phyloP scores from a whole-genome alignment of 2,797 vertebrate genomes.

The Todus mexicanus region DNA sequence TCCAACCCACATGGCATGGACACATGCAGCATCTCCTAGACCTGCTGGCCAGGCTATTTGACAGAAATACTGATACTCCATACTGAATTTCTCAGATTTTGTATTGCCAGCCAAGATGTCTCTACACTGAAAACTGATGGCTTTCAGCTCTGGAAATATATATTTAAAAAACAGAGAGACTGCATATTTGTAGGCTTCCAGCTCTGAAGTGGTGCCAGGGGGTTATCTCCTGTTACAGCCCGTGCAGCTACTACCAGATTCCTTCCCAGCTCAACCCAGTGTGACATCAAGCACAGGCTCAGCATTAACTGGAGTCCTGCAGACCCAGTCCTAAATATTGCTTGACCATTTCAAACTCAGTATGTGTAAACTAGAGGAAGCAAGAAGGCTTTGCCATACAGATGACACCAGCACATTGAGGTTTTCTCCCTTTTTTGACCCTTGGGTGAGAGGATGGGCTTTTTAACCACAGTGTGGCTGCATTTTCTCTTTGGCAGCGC shows the following conservation, averaged over 20 bases:
- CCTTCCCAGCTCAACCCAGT: background rate
- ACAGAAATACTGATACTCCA: fast-evolving
- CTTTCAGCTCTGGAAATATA: background rate
- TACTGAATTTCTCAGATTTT: background rate
- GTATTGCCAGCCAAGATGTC: background rate
- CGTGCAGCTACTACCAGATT: fast-evolving
- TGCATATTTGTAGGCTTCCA: background rate
- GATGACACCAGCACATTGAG: background rate
- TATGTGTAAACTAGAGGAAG: background rate
- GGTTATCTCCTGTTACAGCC: background rate
- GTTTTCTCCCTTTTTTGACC: background rate
- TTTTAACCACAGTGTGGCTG: background rate
- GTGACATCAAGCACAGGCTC: background rate
- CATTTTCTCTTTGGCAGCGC: background rate
- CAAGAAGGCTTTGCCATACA: background rate
- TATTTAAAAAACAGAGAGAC: background rate
- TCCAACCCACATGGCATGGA: background rate
- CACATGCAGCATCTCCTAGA: background rate
- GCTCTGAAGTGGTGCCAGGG: background rate
- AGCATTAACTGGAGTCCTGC: background rate
- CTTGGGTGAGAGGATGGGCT: background rate
- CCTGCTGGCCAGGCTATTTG: background rate
- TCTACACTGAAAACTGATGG: background rate
- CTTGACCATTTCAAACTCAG: background rate
- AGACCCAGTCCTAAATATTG: background rate